Base-by-base conservation (phyloP, 2,888 invertebrate species). In the Autographa gamma region DNA sequence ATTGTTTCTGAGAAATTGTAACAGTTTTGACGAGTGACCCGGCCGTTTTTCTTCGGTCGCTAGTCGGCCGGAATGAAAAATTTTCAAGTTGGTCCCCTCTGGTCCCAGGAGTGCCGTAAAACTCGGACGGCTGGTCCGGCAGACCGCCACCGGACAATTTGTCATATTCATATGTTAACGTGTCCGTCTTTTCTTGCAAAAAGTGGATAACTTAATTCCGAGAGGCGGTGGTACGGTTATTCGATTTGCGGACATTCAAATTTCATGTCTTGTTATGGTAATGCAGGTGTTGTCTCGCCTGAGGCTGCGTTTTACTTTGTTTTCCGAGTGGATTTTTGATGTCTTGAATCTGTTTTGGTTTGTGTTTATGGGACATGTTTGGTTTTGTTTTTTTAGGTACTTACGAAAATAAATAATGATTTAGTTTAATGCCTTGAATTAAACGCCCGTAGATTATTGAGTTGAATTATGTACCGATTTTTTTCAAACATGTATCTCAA, bases 81-180 rank as follows among this genome's bases (percentile, higher is more conserved):
- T 95, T 95, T 95, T 95, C 95, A 95, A 95, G 93, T 95, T 91
- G 90, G 91, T 90, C 93, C 92, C 93, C 90, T 87, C 67, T 66
- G 38, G 85, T 95, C 96, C 94, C 95, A 76, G 66, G 96, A 92
- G 96, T 90, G 95, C 92, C 94, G 94, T 96, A 96, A 96, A 95
- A 94, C 91, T 96, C 93, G 82, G 92, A 87, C 88, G 81, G 90
- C 89, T 90, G 90, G 88, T 90, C 91, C 75, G 91, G 89, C 92
- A 90, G 92, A 92, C 93, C 93, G 90, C 91, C 89, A 89, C 85
- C 93, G 90, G 90, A 95, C 96, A 95, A 95, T 96, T 96, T 96
- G 96, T 96, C 96, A 96, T 96, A 96, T 96, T 96, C 95, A 95
- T 95, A 95, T 95, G 95, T 95, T 95, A 95, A 95, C 95, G 93